Evolutionary conservation across 2,888 invertebrate species (phyloP).

Genomic region (Drosophila testacea): DNA sequence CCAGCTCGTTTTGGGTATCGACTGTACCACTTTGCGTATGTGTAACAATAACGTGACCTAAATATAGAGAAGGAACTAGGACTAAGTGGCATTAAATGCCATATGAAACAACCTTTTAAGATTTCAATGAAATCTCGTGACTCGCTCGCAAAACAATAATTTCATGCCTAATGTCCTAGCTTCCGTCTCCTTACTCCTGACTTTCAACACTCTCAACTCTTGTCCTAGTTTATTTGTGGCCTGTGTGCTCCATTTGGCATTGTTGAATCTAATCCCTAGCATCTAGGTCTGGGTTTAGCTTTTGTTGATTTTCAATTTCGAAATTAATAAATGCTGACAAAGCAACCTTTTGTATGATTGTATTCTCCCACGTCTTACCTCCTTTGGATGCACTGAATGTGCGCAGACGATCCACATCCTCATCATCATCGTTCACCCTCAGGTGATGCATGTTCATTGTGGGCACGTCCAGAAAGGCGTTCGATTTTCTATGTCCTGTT

Average conservation of each 20-base stretch:
- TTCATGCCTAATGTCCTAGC: conserved; percentile 32
- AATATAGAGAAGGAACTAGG: conserved; percentile 44
- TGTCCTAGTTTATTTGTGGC: not conserved
- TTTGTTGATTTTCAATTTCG: conserved; percentile 71
- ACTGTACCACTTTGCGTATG: conserved; percentile 61
- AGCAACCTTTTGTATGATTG: conserved; percentile 36
- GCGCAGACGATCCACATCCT: conserved; percentile 95
- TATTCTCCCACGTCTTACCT: conserved; percentile 85
- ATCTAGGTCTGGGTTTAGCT: conserved; percentile 25
- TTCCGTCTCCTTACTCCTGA: not conserved
- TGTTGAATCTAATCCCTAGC: conserved; percentile 50
- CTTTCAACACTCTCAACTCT: not conserved
- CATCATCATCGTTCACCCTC: conserved; percentile 87
- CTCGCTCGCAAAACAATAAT: conserved; percentile 43
- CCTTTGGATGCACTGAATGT: conserved; percentile 97
- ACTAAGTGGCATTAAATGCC: conserved; percentile 70
- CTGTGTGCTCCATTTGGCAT: conserved; percentile 11
- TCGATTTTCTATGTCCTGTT: conserved; percentile 88
- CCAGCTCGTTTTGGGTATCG: conserved; percentile 21
- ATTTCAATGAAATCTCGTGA: conserved; percentile 54
- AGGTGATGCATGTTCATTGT: conserved; percentile 85
- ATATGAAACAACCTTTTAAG: conserved; percentile 64
- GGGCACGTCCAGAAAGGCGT: conserved; percentile 89
- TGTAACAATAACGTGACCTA: conserved; percentile 73
- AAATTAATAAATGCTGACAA: conserved; percentile 62